Evolutionary conservation across 2,888 invertebrate species (phyloP).

Genomic region (Phasia obesa): DNA sequence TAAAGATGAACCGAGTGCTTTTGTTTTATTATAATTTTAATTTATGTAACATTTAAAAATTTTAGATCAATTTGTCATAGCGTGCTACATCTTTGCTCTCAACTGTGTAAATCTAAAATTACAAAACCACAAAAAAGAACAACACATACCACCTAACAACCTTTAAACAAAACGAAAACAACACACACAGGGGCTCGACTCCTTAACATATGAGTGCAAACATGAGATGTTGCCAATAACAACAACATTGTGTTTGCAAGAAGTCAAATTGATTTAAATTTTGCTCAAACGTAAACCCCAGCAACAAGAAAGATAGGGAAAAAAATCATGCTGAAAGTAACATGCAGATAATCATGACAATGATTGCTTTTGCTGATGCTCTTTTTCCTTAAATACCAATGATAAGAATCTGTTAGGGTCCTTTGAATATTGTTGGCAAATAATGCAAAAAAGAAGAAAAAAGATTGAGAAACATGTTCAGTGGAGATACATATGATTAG

Average conservation of each 20-base stretch:
- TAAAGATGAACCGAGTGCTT: too few relatives aligned
- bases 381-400: conserved; percentile 12
- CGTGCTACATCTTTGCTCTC: too few relatives aligned
- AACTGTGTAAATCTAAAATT: too few relatives aligned
- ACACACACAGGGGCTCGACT: not conserved
- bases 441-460: not conserved
- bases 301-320: not conserved
- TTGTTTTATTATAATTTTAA: too few relatives aligned
- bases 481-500: conserved; percentile 44
- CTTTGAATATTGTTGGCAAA: conserved; percentile 10
- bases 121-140: not conserved
- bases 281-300: conserved; percentile 22
- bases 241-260: not conserved
- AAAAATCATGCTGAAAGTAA: conserved; percentile 20
- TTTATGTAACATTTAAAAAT: too few relatives aligned
- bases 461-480: conserved; percentile 32
- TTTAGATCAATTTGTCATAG: too few relatives aligned
- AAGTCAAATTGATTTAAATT: conserved; percentile 56
- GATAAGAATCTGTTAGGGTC: not conserved
- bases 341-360: conserved; percentile 60
- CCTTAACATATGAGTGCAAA: not conserved
- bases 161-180: conserved; percentile 1
- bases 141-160: not conserved
- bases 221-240: conserved; percentile 11
- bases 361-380: conserved; percentile 12